Base-by-base conservation (phyloP, 2,797 vertebrate species). In the Acridotheres tristis region DNA sequence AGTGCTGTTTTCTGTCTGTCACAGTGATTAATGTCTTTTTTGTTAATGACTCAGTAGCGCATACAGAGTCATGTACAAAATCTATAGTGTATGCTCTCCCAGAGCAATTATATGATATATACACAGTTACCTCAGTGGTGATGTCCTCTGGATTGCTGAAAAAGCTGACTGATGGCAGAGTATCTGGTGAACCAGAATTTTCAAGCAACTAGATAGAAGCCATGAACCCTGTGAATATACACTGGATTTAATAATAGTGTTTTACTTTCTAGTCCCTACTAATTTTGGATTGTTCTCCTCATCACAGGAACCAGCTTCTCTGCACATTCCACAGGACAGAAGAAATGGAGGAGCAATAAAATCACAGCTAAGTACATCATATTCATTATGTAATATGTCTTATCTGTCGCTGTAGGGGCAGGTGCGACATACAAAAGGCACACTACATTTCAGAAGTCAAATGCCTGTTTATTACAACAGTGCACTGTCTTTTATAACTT, bases 1-100 rank as follows among this genome's bases (percentile, higher is more conserved):
- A 96, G 92, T 59, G 42, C 93, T 84, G 69, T 78, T 97, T 95
- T 94, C 86, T 93, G 95, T 97, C 96, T 93, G 95, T 97, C 96
- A 94, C 0, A 11, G 90, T 97, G 97, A 97, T 97, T 96, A 96
- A 97, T 97, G 93, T 85, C 68, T 95, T 96, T 97, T 97, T 97
- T 34, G 43, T 91, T 96, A 97, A 95, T 95, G 97, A 94, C 81
- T 71, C 89, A 94, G 90, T 96, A 94, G 93, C 57, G 65, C 3
- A 1, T 81, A 63, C 62, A 53, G 92, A 94, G 62, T 93, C 72
- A 36, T 93, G 94, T 59, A 29, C 54, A 76, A 88, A 90, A 94
- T 91, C 53, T 91, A 10, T 32, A 63, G 21, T 72, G 7, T 16
- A 19, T 2, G 2, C 36, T 76, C 38, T 89, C 34, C 51, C 42